A percentile compares a stretch with the other conserved stretches of the same genome.
These are phyloP conservation scores for Bedellia somnulentella DNA, from an alignment of 2,888 invertebrate genomes.

Conservation along the genomic window DNA sequence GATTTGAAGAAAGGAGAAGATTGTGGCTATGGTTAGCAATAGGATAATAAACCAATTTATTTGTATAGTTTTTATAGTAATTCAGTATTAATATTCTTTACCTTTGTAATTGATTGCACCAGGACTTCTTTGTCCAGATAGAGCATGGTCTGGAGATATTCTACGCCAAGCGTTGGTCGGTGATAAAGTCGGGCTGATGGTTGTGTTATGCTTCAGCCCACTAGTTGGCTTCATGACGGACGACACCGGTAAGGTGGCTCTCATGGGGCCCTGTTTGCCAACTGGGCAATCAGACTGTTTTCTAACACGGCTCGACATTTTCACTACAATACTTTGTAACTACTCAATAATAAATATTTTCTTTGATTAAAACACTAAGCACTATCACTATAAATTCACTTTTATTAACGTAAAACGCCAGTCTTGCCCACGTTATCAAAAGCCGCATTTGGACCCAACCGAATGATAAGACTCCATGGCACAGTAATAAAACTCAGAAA, in stretches of 20 bases:
- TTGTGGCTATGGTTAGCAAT: no score
- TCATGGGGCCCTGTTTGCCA: constrained; percentile 67
- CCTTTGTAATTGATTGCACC: constrained; percentile 75
- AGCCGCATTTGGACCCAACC: constrained; percentile 18
- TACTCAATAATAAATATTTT: constrained; percentile 12
- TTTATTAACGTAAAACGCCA: no score
- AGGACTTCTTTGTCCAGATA: constrained; percentile 73
- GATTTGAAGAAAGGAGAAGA: no score
- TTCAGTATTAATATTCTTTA: no score
- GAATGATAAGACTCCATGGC: no score
- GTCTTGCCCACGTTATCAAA: no score
- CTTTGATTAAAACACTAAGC: constrained; percentile 16
- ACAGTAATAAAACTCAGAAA: no score
- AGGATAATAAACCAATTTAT: no score
- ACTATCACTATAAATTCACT: no score
- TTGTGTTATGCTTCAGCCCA: constrained; percentile 60
- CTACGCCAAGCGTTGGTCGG: constrained; percentile 70
- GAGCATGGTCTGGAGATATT: constrained; percentile 69
- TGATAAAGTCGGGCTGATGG: constrained; percentile 67
- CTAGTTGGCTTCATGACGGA: constrained; percentile 69
- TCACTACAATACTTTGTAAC: no score
- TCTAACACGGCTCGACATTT: constrained; percentile 65
- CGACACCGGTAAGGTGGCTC: constrained; percentile 75
- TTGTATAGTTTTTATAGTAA: no score
- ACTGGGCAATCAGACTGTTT: constrained; percentile 69